A percentile compares a stretch with the other conserved stretches of the same genome.
phyloP scores from a whole-genome alignment of 1,140 invertebrate genomes.

The Frieseomelitta varia region DNA sequence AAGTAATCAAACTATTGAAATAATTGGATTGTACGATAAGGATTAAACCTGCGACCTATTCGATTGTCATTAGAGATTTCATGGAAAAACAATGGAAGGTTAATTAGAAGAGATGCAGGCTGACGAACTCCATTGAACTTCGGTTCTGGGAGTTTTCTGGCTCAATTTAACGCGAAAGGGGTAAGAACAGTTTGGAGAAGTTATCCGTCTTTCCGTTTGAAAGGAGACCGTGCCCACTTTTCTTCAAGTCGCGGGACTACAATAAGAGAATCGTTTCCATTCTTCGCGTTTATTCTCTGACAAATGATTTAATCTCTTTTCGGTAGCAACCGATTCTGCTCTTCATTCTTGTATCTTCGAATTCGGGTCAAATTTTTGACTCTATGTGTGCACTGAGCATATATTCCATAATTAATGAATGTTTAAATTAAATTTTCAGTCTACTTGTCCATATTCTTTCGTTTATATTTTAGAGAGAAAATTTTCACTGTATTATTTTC shows the following conservation, averaged over 20 bases:
- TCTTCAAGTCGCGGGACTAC: not conserved
- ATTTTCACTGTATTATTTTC: not conserved
- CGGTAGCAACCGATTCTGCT: not conserved
- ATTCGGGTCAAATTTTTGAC: not conserved
- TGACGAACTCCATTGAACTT: constrained; percentile 38
- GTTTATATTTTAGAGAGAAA: not conserved
- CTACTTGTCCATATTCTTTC: not conserved
- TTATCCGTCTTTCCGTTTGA: constrained; percentile 18
- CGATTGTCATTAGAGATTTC: not conserved
- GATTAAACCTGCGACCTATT: not conserved
- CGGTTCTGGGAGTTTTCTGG: constrained; percentile 22
- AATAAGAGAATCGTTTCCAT: constrained; percentile 24
- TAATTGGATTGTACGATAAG: not conserved
- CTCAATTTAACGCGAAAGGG: constrained; percentile 33
- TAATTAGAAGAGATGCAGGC: constrained; percentile 22
- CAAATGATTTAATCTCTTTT: constrained; percentile 24
- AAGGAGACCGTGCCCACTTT: not conserved
- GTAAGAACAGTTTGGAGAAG: not conserved
- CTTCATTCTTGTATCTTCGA: not conserved
- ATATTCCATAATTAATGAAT: not conserved
- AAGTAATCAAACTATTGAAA: no score
- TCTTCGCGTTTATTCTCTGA: not conserved
- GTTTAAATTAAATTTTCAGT: not conserved
- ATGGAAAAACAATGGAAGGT: constrained; percentile 12
- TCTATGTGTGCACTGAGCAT: not conserved